A percentile compares a stretch with the other conserved stretches of the same genome.
These are phyloP conservation scores for Pomatostomus ruficeps DNA, from an alignment of 2,113 vertebrate species.

Conservation along the genomic window DNA sequence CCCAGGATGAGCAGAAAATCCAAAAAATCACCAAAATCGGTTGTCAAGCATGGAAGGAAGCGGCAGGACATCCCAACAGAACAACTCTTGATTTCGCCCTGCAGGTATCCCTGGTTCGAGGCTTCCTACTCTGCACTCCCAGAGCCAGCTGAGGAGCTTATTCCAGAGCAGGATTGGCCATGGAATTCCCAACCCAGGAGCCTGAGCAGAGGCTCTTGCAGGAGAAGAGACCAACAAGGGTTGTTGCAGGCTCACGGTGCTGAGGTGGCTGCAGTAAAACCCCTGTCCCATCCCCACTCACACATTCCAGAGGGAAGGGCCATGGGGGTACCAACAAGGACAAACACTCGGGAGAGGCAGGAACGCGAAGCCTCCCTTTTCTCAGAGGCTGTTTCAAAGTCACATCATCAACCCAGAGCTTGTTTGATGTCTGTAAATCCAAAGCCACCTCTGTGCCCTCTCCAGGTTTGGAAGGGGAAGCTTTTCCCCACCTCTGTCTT, in stretches of 20 bases:
- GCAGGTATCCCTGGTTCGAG: not conserved
- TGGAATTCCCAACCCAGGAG: rapidly evolving
- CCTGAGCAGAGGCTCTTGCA: not conserved
- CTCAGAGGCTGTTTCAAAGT: not conserved
- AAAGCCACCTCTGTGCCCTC: not conserved
- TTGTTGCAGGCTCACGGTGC: not conserved
- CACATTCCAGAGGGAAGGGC: not conserved
- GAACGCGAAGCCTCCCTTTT: not conserved
- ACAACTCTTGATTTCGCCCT: not conserved
- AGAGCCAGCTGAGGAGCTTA: not conserved
- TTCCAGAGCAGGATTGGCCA: not conserved
- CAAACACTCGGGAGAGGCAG: not conserved
- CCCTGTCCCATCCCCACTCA: not conserved
- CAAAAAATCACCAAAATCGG: not conserved
- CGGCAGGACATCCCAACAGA: not conserved
- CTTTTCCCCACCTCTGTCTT: not conserved
- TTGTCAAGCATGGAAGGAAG: not conserved
- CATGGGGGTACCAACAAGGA: not conserved
- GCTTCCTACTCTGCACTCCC: not conserved
- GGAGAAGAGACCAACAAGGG: not conserved
- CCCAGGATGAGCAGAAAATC: not conserved
- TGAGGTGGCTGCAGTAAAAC: not conserved
- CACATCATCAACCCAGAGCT: not conserved
- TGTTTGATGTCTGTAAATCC: not conserved
- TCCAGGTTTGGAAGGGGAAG: not conserved